Conservation (phyloP, 2,113 vertebrate species). For the Loxodonta africana region DNA sequence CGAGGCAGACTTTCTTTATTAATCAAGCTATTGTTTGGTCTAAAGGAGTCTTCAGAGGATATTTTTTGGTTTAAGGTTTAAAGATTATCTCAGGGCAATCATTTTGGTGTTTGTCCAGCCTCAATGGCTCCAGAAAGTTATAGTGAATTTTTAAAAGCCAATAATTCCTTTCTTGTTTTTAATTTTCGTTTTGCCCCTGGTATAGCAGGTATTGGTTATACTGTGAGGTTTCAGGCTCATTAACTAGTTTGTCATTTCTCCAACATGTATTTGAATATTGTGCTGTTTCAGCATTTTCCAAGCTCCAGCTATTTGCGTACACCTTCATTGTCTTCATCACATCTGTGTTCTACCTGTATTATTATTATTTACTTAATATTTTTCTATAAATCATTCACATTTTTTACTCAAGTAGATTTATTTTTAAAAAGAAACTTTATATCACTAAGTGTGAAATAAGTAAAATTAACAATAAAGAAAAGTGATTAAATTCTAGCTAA, state of each 20-base stretch:
- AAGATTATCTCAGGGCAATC: not conserved
- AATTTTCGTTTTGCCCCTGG: not conserved
- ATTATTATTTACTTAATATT: not conserved
- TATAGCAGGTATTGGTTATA: not conserved
- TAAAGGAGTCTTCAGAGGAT: not conserved
- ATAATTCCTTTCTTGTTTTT: conserved; percentile 27
- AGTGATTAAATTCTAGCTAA: not conserved
- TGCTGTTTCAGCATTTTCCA: not conserved
- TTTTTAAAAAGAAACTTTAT: conserved; percentile 38
- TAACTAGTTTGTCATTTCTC: conserved; percentile 13
- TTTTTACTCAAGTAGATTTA: conserved; percentile 34
- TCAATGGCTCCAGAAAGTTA: not conserved
- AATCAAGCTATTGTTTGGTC: not conserved
- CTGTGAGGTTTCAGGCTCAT: not conserved
- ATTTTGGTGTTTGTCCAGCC: not conserved
- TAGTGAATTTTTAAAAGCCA: conserved; percentile 42
- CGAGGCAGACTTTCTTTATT: not conserved
- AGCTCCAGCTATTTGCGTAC: not conserved
- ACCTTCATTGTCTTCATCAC: not conserved
- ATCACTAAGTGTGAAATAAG: not conserved
- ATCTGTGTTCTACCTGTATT: not conserved
- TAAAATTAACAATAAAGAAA: conserved; percentile 29
- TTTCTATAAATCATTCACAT: not conserved
- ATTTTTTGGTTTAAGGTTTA: not conserved
- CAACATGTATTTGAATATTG: not conserved